Evolutionary conservation across 2,888 invertebrate genomes (phyloP).

Genomic region (Coenonympha glycerion): DNA sequence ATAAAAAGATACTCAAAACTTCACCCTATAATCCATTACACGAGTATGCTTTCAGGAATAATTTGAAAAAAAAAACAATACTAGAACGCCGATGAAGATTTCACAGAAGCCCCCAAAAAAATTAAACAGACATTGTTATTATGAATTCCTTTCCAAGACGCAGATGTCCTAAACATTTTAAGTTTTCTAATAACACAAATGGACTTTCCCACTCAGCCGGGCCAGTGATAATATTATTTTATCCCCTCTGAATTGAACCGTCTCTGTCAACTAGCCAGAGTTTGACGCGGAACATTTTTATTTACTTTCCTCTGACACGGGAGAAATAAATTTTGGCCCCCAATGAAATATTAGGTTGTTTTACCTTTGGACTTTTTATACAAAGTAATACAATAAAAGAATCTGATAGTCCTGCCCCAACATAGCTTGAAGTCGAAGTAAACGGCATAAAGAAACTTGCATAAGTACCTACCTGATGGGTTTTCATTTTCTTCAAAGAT

Average conservation of each 20-base stretch:
- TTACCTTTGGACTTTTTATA: conserved; percentile 12
- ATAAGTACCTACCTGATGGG: no score
- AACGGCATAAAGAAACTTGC: no score
- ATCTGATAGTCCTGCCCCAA: no score
- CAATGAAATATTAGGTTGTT: conserved; percentile 24
- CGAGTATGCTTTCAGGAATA: conserved; percentile 5
- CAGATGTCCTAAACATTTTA: conserved; percentile 37
- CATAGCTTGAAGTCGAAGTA: no score
- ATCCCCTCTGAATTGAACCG: conserved; percentile 37
- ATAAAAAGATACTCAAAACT: background rate
- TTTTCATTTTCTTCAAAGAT: no score
- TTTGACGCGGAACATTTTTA: conserved; percentile 35
- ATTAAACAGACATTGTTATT: conserved; percentile 25
- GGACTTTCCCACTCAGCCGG: conserved; percentile 42
- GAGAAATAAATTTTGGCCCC: conserved; percentile 29
- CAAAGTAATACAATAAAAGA: conserved; percentile 2
- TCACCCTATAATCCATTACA: conserved; percentile 4
- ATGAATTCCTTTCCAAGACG: conserved; percentile 28
- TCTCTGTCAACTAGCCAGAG: conserved; percentile 39
- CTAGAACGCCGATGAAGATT: conserved; percentile 6
- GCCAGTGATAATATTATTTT: conserved; percentile 50
- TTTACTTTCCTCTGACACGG: conserved; percentile 32
- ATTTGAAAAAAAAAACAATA: conserved; percentile 6
- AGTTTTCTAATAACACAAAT: conserved; percentile 51
- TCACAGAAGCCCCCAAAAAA: conserved; percentile 18